These are phyloP conservation scores for Heliopora coerulea DNA, from an alignment of 92 coral and sea anemone species.

Conservation along the genomic window DNA sequence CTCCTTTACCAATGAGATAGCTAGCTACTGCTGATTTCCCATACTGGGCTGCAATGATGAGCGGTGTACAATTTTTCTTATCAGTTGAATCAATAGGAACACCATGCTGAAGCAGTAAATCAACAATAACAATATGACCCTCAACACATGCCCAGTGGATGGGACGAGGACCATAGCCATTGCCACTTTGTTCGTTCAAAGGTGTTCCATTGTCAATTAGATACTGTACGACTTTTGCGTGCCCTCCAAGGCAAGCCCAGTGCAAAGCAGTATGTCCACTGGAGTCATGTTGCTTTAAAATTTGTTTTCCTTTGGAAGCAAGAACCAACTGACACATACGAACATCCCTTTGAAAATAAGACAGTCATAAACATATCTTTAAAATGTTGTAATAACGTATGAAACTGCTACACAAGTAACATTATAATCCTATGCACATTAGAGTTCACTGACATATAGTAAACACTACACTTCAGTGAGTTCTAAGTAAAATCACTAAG, in stretches of 20 bases:
- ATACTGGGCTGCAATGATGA: constrained; percentile 87
- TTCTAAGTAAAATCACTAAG: too few relatives aligned
- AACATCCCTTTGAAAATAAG: constrained; percentile 56
- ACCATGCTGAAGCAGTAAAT: constrained; percentile 89
- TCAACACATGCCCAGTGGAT: constrained; percentile 98
- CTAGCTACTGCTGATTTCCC: constrained; percentile 90
- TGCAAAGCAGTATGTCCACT: constrained; percentile 92
- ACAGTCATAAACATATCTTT: too few relatives aligned
- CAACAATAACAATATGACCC: constrained; percentile 90
- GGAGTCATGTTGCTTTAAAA: constrained; percentile 68
- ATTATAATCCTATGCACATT: too few relatives aligned
- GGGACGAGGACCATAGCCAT: constrained; percentile 89
- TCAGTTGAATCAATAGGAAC: constrained; percentile 76
- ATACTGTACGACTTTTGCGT: constrained; percentile 69
- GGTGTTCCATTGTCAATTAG: constrained; percentile 86
- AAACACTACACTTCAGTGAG: too few relatives aligned
- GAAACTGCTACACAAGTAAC: too few relatives aligned
- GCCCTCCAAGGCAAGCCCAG: constrained; percentile 95
- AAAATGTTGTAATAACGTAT: too few relatives aligned
- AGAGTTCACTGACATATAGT: too few relatives aligned
- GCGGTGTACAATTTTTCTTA: constrained; percentile 92
- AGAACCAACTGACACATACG: constrained; percentile 74
- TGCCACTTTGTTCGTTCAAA: constrained; percentile 75
- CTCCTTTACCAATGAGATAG: constrained; percentile 94
- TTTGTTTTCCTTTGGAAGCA: constrained; percentile 72